These are phyloP conservation scores for Mimumesa dahlbomi DNA, from an alignment of 2,888 invertebrate genomes.

Conservation along the genomic window DNA sequence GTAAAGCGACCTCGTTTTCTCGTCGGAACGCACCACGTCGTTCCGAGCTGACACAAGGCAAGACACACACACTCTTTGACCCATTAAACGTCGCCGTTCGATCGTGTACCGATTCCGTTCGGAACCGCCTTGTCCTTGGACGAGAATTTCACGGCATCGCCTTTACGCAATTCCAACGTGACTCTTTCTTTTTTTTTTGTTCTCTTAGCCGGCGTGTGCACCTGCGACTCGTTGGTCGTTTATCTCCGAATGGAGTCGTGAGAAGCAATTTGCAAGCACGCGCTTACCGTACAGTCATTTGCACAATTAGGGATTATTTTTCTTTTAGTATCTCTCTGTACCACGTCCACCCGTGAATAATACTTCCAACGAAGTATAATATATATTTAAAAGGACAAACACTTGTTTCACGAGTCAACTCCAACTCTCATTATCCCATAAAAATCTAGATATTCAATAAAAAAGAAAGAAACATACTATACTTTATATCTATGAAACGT, in stretches of 20 bases:
- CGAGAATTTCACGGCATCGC: slow-evolving; percentile 52
- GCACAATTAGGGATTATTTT: too few species aligned
- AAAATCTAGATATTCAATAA: too few species aligned
- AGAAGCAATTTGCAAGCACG: slow-evolving; percentile 33
- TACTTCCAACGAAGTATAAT: too few species aligned
- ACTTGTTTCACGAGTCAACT: too few species aligned
- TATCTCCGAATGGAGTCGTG: slow-evolving; percentile 19
- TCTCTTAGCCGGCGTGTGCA: slow-evolving; percentile 27
- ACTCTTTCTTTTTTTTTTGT: slow-evolving; percentile 29
- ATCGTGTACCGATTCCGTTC: slow-evolving; percentile 37
- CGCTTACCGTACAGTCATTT: background rate
- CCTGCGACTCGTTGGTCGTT: slow-evolving; percentile 36
- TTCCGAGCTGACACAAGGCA: background rate
- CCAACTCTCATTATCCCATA: too few species aligned
- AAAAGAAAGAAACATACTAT: too few species aligned
- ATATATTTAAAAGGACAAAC: too few species aligned
- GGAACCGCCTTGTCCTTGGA: slow-evolving; percentile 56
- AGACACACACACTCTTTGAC: slow-evolving; percentile 21
- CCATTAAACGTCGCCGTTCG: slow-evolving; percentile 28
- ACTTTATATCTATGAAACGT: too few species aligned
- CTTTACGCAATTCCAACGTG: slow-evolving; percentile 51
- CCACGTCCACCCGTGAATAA: too few species aligned
- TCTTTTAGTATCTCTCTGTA: too few species aligned
- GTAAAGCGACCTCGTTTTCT: slow-evolving; percentile 38
- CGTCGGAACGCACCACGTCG: slow-evolving; percentile 1